Base-by-base conservation (phyloP, 2,113 vertebrate genomes). In the Rattus rattus region DNA sequence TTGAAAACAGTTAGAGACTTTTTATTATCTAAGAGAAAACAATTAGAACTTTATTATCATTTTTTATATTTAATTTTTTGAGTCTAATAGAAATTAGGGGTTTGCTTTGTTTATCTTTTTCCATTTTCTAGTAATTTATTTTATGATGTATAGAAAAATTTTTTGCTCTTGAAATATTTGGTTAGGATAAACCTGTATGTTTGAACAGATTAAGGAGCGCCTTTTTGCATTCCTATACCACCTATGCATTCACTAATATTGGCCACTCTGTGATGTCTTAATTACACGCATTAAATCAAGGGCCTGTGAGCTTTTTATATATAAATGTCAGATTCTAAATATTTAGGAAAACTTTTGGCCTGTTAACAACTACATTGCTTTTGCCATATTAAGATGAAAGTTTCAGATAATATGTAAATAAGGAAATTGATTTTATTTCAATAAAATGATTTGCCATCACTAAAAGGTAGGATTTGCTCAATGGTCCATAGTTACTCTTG, bases 361-460 rank as follows among this genome's bases (percentile, higher is more conserved):
- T 87, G 47, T 43, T 70, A 77, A 77, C 61, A 69, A n/a, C n/a
- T n/a, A n/a, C n/a, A n/a, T n/a, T n/a, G n/a, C n/a, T n/a, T n/a
- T n/a, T n/a, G n/a, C 28, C 26, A 81, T 28, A 69, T 39, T 81
- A 75, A 49, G 36, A 5, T 43, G 89, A 89, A 90, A 75, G 1
- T 69, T 89, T 36, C 30, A 92, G 63, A 92, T 24, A 77, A 79
- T 65, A 79, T 80, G 47, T 13, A 89, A 89, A 95, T 89, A 36
- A 95, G 83, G 17, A 91, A 61, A 10, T 67, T 81, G 26, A 1
- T 49, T 94, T 7, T 72, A 43, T 94, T 84, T 16, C n/a, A 92
- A 94, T 86, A 80, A 95, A 85, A 73, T 54, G 81, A 83, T 88
- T 75, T 85, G 47, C 11, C 36, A 80, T 86, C 61, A 93, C 61